Evolutionary conservation across 2,797 vertebrate species (phyloP), one percentile per base, ranked within the genome.

Genomic region (Tragelaphus oryx): DNA sequence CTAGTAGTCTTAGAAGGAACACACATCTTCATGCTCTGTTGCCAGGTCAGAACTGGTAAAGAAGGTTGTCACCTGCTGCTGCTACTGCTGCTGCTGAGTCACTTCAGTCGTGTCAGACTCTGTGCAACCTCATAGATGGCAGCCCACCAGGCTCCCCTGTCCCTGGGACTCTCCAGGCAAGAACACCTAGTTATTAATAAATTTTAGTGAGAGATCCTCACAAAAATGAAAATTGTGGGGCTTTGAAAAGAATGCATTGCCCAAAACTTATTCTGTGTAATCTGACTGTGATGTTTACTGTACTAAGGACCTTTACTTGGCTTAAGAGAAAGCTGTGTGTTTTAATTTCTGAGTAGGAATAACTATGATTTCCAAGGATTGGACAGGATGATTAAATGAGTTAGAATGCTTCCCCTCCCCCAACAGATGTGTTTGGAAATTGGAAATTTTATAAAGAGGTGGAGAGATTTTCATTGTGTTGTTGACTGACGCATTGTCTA

Each of bases 261-360:
- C 33, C 24, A 14, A 87, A 92, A 78, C 18, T 59, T 82, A 86
- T n/a, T 93, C 8, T 91, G 0, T 76, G 41, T 87, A 89, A 92
- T 37, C 81, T 83, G 60, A 13, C n/a, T 90, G 12, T 87, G 24
- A 71, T 74, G 46, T 88, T 20, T 74, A 59, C 60, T 96, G 12
- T 88, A 33, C 30, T 74, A 78, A 74, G 48, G 79, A 57, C n/a
- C 41, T 88, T 83, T 13, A 55, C 0, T 87, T 93, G 88, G 14
- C 74, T 81, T 62, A 91, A 84, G 74, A 87, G 78, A 87, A 94
- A 81, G 30, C 30, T 86, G 2, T 86, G 26, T 65, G 9, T 93
- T 96, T 85, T 93, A 22, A 91, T 71, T 86, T 82, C 33, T 95
- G 89, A 68, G 26, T 30, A 80, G 80, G 46, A 62, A 89, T 93